These are phyloP conservation scores for Syngnathus rostellatus DNA, from an alignment of 2,797 vertebrate species.

Conservation along the genomic window DNA sequence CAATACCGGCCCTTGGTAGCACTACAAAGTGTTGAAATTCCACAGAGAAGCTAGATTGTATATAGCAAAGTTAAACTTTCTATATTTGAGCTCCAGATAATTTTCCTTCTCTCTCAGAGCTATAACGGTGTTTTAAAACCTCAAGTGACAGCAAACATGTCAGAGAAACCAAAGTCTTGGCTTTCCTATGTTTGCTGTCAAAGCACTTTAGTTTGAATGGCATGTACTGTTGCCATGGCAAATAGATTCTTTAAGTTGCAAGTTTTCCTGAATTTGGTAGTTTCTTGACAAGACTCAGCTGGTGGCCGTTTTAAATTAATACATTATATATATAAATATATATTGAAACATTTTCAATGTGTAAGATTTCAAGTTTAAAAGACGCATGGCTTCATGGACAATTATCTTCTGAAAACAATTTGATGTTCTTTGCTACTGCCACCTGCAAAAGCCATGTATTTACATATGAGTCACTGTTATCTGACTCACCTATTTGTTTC, in stretches of 20 bases:
- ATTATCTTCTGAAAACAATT: not conserved
- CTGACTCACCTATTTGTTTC: too few relatives aligned
- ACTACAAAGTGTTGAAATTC: constrained; percentile 9
- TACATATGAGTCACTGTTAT: not conserved
- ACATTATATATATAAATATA: not conserved
- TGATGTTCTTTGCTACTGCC: not conserved
- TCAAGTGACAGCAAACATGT: constrained; percentile 52
- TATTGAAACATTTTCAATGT: not conserved
- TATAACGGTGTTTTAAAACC: constrained; percentile 51
- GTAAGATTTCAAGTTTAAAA: not conserved
- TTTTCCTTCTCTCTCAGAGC: constrained; percentile 24
- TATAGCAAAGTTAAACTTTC: not conserved
- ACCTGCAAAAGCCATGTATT: not conserved
- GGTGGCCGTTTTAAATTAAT: not conserved
- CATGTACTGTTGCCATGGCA: constrained; percentile 35
- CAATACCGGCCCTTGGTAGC: too few relatives aligned
- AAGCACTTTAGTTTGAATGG: constrained; percentile 53
- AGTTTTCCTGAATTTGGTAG: constrained; percentile 23
- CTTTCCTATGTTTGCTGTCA: constrained; percentile 53
- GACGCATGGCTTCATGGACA: not conserved
- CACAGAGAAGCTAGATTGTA: not conserved
- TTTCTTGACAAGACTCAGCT: not conserved
- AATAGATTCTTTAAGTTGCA: constrained; percentile 38
- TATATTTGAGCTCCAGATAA: constrained; percentile 18
- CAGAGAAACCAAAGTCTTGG: constrained; percentile 47